These are phyloP conservation scores for Trachelus stipa DNA, from an alignment of 2,888 invertebrate genomes.

Conservation along the genomic window DNA sequence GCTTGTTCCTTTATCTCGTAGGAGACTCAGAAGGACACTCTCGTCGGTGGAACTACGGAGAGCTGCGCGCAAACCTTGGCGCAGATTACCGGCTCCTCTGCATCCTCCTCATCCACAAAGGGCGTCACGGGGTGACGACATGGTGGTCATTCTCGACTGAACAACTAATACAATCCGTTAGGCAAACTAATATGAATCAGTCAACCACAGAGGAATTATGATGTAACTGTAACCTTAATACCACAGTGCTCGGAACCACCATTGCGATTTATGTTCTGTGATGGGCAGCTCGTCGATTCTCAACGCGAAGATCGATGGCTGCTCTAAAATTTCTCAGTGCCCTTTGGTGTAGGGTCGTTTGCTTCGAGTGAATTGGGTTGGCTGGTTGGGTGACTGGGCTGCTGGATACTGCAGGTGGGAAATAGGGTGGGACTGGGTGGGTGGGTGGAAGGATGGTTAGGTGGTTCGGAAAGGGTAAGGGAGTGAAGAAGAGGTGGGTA, in stretches of 20 bases:
- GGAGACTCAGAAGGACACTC: constrained; percentile 86
- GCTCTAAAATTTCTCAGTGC: background rate
- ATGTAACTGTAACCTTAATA: constrained; percentile 18
- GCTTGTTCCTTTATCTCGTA: constrained; percentile 60
- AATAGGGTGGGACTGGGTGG: too few relatives aligned
- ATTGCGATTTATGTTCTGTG: background rate
- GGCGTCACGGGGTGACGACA: constrained; percentile 63
- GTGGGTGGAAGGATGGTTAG: background rate
- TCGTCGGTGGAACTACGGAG: constrained; percentile 83
- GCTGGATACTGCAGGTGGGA: too few relatives aligned
- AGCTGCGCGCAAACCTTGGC: constrained; percentile 88
- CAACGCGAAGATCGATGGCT: background rate
- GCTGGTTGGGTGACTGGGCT: background rate
- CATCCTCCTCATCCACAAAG: constrained; percentile 53
- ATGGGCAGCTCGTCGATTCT: background rate
- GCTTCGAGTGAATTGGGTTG: background rate
- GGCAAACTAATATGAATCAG: constrained; percentile 31
- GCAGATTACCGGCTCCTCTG: constrained; percentile 68
- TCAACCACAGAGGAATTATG: constrained; percentile 35
- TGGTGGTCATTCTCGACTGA: constrained; percentile 68
- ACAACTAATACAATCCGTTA: constrained; percentile 33
- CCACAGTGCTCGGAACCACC: background rate
- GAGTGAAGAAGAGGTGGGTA: background rate
- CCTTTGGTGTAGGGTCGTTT: background rate
- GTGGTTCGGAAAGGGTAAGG: background rate